A percentile compares a stretch with the other conserved stretches of the same genome.
Conservation (phyloP, 1,140 invertebrate species). For the Saxidomus purpurata region DNA sequence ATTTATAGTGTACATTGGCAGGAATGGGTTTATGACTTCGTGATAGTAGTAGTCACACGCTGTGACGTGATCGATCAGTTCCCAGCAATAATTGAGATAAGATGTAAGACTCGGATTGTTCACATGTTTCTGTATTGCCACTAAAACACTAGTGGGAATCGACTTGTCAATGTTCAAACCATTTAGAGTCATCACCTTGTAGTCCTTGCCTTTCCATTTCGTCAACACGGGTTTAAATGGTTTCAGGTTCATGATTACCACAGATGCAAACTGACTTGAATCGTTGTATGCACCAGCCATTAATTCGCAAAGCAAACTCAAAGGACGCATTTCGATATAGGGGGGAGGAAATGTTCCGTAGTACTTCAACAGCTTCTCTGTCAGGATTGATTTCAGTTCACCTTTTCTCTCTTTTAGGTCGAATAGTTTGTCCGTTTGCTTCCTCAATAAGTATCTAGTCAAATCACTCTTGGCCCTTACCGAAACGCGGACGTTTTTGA, state of each 20-base stretch:
- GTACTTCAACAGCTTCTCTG: background rate
- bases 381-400: background rate
- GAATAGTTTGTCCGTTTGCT: background rate
- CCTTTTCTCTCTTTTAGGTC: background rate
- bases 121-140: background rate
- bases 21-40: slow-evolving; percentile 18
- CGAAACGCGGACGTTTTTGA: too few species aligned
- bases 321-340: slow-evolving; percentile 16
- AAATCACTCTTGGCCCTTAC: too few species aligned
- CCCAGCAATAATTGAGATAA: slow-evolving; percentile 7
- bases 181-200: background rate
- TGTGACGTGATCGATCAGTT: background rate
- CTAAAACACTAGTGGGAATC: background rate
- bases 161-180: slow-evolving; percentile 31
- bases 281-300: slow-evolving; percentile 14
- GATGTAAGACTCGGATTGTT: background rate
- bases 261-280: background rate
- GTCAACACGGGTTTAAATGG: slow-evolving; percentile 25
- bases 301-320: background rate
- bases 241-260: slow-evolving; percentile 11
- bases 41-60: background rate
- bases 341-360: background rate
- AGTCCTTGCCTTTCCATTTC: slow-evolving; percentile 1
- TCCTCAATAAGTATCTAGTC: background rate
- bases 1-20: slow-evolving; percentile 24